These are phyloP conservation scores for Seira sanloemensis DNA, from an alignment of 2,888 invertebrate genomes.

Conservation along the genomic window DNA sequence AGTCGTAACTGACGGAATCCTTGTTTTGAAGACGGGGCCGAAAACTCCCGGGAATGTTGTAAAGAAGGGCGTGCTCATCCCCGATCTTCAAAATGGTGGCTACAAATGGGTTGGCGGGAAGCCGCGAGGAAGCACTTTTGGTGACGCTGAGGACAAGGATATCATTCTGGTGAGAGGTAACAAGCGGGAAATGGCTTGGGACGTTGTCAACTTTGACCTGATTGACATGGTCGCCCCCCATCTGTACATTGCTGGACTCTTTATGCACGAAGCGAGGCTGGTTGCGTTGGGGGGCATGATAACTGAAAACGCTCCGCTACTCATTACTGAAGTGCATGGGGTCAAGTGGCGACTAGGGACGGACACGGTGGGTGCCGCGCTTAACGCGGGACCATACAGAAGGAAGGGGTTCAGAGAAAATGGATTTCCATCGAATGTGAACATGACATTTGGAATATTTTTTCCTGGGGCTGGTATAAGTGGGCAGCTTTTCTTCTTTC, in stretches of 20 bases:
- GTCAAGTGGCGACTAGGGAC: not conserved
- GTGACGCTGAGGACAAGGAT: too few species aligned
- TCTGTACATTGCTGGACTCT: not conserved
- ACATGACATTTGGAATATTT: not conserved
- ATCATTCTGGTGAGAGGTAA: too few species aligned
- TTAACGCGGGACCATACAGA: not conserved
- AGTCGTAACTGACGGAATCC: not conserved
- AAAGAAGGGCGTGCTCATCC: too few species aligned
- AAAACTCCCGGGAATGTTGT: not conserved
- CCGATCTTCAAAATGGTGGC: too few species aligned
- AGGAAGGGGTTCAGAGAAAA: not conserved
- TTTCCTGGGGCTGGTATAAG: conserved; percentile 11
- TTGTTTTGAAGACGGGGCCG: not conserved
- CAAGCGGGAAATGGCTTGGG: too few species aligned
- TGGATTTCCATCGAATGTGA: not conserved
- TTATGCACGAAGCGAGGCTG: not conserved
- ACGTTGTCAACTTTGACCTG: not conserved
- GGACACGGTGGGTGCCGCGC: not conserved
- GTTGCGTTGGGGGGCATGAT: not conserved
- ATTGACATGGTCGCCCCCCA: not conserved
- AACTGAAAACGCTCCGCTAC: not conserved
- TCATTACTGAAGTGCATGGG: not conserved
- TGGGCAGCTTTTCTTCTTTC: conserved; percentile 25
- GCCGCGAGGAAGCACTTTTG: too few species aligned
- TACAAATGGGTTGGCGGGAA: too few species aligned